Evolutionary conservation across 2,113 vertebrate genomes (phyloP), one percentile per base, ranked within the genome.

Genomic region (Corythoichthys haematopterus): DNA sequence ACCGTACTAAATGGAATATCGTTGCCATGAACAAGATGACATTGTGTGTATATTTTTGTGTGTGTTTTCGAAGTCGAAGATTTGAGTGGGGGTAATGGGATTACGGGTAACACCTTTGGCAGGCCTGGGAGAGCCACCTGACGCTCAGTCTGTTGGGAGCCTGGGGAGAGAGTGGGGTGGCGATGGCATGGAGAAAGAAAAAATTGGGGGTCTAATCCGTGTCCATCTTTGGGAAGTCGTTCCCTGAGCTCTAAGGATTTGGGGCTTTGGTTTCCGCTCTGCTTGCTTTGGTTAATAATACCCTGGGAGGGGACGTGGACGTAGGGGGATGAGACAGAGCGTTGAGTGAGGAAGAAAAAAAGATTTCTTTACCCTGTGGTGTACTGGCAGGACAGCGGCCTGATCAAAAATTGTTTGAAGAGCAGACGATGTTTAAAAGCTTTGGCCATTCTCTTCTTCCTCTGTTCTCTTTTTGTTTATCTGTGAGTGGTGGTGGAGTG

Each of bases 161-260:
- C 90, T 74, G 66, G 78, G 78, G 77, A 85, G 78, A 78, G 48
- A 76, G 66, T 66, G 62, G 72, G 70, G 69, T 53, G 71, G 80
- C 68, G 84, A 78, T 71, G 74, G 69, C 63, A 72, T 82, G 75
- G 74, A 74, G 81, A 82, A 79, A 76, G 74, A 82, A 84, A 85
- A 87, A 81, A 75, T 72, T 78, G 92, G 47, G 89, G 92, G 93
- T 92, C 93, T 98, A 97, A 98, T 97, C 95, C 94, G 80, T 94
- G 94, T 94, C 94, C 94, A 93, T 95, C 94, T 96, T 93, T 94
- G 93, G 93, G 93, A 96, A 95, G 92, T 96, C 93, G 96, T 96
- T 97, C 93, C 95, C 89, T 86, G 93, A 93, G 91, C 94, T 95
- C 93, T 84, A 90, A 95, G 93, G 89, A 89, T 90, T 91, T 90